Percentiles rank a stretch among this genome's conserved stretches.
phyloP scores from a whole-genome alignment of 2,113 vertebrate species.

The Phylloscopus whistleri region DNA sequence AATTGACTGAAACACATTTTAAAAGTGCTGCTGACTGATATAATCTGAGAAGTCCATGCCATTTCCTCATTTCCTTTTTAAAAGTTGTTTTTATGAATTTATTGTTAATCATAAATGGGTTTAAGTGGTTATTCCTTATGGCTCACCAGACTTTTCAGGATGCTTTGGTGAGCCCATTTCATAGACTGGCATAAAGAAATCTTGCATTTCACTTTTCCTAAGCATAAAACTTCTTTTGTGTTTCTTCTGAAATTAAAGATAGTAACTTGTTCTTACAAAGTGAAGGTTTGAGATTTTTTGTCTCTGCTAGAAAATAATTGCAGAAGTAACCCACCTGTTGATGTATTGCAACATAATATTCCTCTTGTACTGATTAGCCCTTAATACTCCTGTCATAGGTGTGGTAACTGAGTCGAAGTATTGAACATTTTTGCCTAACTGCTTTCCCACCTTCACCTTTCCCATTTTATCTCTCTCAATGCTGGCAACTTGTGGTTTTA shows the following conservation, averaged over 20 bases:
- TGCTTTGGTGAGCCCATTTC: not conserved
- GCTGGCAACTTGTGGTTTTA: not conserved
- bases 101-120: not conserved
- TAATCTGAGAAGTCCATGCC: not conserved
- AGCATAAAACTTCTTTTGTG: not conserved
- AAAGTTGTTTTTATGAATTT: conserved; percentile 45
- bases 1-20: not conserved
- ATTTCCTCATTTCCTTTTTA: not conserved
- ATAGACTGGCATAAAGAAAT: not conserved
- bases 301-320: not conserved
- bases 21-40: conserved; percentile 3
- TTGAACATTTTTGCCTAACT: not conserved
- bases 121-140: not conserved
- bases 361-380: not conserved
- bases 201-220: not conserved
- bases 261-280: not conserved
- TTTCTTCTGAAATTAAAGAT: not conserved
- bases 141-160: not conserved
- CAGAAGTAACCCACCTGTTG: not conserved
- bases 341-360: not conserved
- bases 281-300: not conserved
- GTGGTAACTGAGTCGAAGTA: not conserved
- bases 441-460: not conserved
- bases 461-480: not conserved
- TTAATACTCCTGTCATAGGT: not conserved